Base-by-base conservation (phyloP, 2,888 invertebrate species). In the Andrena chrysosceles region DNA sequence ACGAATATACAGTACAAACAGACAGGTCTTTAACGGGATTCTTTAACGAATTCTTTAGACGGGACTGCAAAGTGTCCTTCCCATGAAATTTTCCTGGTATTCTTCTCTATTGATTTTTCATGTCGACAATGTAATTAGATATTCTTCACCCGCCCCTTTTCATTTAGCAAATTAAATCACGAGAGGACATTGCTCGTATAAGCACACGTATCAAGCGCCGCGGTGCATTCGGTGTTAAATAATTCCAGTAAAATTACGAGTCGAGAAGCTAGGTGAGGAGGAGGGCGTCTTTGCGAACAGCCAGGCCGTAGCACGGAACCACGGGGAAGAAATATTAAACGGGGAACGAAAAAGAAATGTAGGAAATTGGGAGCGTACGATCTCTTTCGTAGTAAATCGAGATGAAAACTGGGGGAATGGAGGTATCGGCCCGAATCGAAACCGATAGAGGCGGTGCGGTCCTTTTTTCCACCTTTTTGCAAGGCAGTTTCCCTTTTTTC, bases 331-430 rank as follows among this genome's bases (percentile, higher is more conserved):
- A 73, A 73, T 77, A 77, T 77, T 60, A 76, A 77, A n/a, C 59
- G 76, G n/a, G 64, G 10, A 62, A 59, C 3, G 48, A 64, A 63
- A 54, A 63, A 52, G 49, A 59, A 63, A 68, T 59, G 23, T 16
- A 42, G 8, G 62, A 74, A 70, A 77, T 42, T 33, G 67, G 69
- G 49, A 48, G 72, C 52, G 66, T 52, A 66, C 73, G 85, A 89
- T 89, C 85, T 83, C 85, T 86, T 86, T 86, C 75, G 64, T 69
- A 76, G 79, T 84, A 88, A 89, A 90, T 89, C 86, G 86, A 88
- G 86, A 91, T 81, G 85, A 87, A 87, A 83, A 63, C 48, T 54
- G 64, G 48, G 72, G 81, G 81, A 42, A 59, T 70, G 62, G 74
- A 73, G 60, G 77, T 69, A 82, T 73, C 69, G 68, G 54, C 52